Evolutionary conservation across 2,113 vertebrate genomes (phyloP).

Genomic region (Aleadryas rufinucha): DNA sequence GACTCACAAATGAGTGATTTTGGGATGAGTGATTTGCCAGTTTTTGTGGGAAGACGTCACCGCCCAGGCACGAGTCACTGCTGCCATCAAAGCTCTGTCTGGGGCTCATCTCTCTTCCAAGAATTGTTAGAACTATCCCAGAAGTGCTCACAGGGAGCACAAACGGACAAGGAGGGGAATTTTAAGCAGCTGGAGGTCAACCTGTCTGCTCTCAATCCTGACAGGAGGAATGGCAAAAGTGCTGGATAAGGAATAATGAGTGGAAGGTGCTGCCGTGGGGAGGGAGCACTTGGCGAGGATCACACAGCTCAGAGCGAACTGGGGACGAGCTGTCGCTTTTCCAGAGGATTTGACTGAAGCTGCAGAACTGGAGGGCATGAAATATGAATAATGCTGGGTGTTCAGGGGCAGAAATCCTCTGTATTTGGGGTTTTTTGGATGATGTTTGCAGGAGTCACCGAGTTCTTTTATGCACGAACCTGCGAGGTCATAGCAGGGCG

Average conservation of each 20-base stretch:
- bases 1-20: neutral
- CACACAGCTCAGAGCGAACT: neutral
- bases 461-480: neutral
- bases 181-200: neutral
- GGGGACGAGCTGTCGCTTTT: neutral
- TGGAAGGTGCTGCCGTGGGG: accelerated
- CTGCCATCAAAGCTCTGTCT: neutral
- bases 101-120: neutral
- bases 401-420: neutral
- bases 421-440: accelerated
- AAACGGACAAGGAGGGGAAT: neutral
- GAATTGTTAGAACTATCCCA: neutral
- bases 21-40: neutral
- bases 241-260: neutral
- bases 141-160: neutral
- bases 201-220: neutral
- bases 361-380: neutral
- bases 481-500: neutral
- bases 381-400: accelerated
- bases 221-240: neutral
- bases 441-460: neutral
- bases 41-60: neutral
- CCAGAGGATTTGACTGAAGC: neutral
- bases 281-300: neutral
- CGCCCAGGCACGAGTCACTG: neutral